These are phyloP conservation scores for Ditula angustiorana DNA, from an alignment of 2,888 invertebrate genomes.

Conservation along the genomic window DNA sequence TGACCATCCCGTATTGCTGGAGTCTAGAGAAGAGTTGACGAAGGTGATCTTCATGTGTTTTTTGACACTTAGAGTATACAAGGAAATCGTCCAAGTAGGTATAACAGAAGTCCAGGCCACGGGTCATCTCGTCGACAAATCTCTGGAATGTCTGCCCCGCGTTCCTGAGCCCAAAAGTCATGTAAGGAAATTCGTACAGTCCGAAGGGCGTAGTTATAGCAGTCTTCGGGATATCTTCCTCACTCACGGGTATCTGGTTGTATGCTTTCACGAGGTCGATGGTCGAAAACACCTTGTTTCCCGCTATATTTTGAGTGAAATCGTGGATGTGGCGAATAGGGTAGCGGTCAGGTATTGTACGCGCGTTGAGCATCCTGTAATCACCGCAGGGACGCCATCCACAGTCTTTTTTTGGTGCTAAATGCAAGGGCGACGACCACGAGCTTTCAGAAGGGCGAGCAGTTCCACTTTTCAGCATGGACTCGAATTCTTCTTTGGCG, in stretches of 20 bases:
- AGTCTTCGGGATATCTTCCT: too few species aligned
- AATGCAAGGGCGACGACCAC: constrained; percentile 48
- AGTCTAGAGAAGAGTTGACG: constrained; percentile 2
- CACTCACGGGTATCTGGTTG: too few species aligned
- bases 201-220: too few species aligned
- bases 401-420: constrained; percentile 40
- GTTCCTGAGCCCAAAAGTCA: too few species aligned
- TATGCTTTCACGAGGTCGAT: too few species aligned
- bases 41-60: background rate
- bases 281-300: constrained; percentile 39
- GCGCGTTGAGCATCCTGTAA: constrained; percentile 42
- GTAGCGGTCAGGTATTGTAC: constrained; percentile 43
- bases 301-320: constrained; percentile 39
- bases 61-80: background rate
- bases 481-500: constrained; percentile 44
- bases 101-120: background rate
- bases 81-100: background rate
- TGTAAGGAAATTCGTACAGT: too few species aligned
- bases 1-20: background rate
- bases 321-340: constrained; percentile 44
- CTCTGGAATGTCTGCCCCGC: too few species aligned
- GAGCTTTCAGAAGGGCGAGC: constrained; percentile 43
- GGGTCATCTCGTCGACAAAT: too few species aligned
- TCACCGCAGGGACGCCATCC: constrained; percentile 44
- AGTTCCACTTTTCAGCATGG: constrained; percentile 40